A percentile compares a stretch with the other conserved stretches of the same genome.
These are phyloP conservation scores for Diuraphis noxia DNA, from an alignment of 1,140 invertebrate species.

Conservation along the genomic window DNA sequence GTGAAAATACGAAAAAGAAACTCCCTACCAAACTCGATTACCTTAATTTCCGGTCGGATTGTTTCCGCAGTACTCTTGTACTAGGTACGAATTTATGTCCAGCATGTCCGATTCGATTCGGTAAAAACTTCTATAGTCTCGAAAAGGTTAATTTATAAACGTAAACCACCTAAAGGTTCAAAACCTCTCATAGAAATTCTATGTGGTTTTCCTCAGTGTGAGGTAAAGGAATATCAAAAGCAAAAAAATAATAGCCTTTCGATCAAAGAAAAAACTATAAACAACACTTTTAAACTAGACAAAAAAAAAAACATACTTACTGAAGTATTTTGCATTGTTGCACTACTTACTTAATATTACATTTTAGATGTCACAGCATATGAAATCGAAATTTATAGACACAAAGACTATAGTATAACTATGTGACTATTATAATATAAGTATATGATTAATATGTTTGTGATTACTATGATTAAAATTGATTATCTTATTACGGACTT, in stretches of 20 bases:
- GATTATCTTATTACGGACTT: neutral
- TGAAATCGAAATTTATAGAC: too few relatives aligned
- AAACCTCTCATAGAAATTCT: slow-evolving; percentile 23
- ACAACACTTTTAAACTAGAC: neutral
- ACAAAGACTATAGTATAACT: too few relatives aligned
- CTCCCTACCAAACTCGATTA: slow-evolving; percentile 44
- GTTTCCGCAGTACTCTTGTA: slow-evolving; percentile 41
- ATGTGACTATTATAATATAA: too few relatives aligned
- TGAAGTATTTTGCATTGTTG: neutral
- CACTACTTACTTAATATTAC: neutral
- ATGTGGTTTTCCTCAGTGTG: neutral
- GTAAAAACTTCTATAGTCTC: slow-evolving; percentile 37
- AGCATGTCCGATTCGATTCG: slow-evolving; percentile 41
- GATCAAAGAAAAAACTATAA: neutral
- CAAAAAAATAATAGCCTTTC: neutral
- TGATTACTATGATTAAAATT: neutral
- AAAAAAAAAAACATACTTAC: neutral
- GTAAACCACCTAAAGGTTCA: neutral
- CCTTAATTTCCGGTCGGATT: slow-evolving; percentile 50
- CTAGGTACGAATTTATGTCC: slow-evolving; percentile 49
- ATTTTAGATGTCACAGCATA: neutral
- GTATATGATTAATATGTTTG: neutral
- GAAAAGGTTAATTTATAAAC: slow-evolving; percentile 48
- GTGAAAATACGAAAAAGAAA: slow-evolving; percentile 44
- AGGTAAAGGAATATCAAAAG: neutral